These are phyloP conservation scores for Poecilia picta DNA, from an alignment of 2,797 vertebrate genomes.

Conservation along the genomic window DNA sequence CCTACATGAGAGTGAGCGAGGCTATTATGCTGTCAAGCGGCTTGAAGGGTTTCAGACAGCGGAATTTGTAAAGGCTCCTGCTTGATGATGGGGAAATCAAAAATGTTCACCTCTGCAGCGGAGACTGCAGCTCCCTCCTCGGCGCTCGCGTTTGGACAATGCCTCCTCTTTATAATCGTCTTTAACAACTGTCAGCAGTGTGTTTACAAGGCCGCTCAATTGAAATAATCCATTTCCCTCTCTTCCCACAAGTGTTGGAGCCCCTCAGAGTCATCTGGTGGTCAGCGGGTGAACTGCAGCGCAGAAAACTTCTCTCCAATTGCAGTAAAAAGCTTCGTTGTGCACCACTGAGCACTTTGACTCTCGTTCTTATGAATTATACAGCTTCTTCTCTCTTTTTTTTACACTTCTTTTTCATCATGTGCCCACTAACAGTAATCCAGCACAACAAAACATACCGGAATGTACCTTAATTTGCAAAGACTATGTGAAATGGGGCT, in stretches of 20 bases:
- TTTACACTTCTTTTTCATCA: conserved; percentile 34
- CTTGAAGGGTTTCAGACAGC: conserved; percentile 61
- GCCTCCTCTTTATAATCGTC: conserved; percentile 51
- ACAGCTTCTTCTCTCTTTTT: conserved; percentile 13
- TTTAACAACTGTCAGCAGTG: conserved; percentile 68
- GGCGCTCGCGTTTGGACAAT: conserved; percentile 50
- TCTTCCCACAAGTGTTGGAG: conserved; percentile 9
- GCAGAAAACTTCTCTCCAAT: neutral
- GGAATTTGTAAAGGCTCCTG: conserved; percentile 46
- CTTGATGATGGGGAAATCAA: conserved; percentile 40
- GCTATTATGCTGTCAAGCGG: conserved; percentile 62
- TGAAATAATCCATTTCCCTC: conserved; percentile 48
- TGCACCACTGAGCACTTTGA: conserved; percentile 39
- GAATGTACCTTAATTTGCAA: conserved; percentile 67
- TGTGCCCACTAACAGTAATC: conserved; percentile 63
- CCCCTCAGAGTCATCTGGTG: conserved; percentile 71
- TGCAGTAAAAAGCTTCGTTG: conserved; percentile 23
- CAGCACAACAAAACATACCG: conserved; percentile 39
- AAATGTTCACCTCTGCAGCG: conserved; percentile 30
- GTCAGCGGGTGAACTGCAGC: conserved; percentile 28
- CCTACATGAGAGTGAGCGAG: conserved; percentile 44
- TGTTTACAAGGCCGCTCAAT: conserved; percentile 70
- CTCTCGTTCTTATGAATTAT: conserved; percentile 46
- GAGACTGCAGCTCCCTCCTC: conserved; percentile 15
- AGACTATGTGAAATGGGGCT: conserved; percentile 59